Evolutionary conservation across 2,888 invertebrate genomes (phyloP).

Genomic region (Drosophila paranaensis): DNA sequence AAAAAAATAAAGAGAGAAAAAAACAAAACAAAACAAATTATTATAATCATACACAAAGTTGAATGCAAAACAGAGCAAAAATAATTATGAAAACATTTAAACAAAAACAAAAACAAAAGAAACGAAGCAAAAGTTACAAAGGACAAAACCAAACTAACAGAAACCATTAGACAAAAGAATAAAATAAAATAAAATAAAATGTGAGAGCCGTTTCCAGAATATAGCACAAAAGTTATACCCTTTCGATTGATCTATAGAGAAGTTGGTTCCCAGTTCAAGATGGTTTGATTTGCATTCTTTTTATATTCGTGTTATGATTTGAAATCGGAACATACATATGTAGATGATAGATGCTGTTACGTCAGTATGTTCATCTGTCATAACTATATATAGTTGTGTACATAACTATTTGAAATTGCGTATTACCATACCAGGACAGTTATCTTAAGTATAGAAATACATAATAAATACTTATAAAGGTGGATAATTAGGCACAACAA

Average conservation of each 20-base stretch:
- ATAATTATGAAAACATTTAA: conserved; percentile 29
- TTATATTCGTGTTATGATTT: conserved; percentile 42
- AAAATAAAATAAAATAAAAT: conserved; percentile 29
- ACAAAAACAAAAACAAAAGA: conserved; percentile 20
- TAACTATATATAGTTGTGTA: conserved; percentile 80
- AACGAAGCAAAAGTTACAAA: too few species aligned
- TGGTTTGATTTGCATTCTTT: conserved; percentile 35
- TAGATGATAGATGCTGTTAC: conserved; percentile 36
- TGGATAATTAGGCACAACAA: conserved; percentile 61
- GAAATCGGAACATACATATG: conserved; percentile 9
- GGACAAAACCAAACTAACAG: conserved; percentile 34
- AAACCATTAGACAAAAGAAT: conserved; percentile 57
- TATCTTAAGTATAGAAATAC: conserved; percentile 63
- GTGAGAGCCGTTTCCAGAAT: conserved; percentile 53
- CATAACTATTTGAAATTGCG: conserved; percentile 74
- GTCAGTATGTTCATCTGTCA: conserved; percentile 69
- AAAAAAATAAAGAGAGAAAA: conserved; percentile 23
- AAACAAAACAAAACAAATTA: conserved; percentile 45
- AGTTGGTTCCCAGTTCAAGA: conserved; percentile 27
- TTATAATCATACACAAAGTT: conserved; percentile 68
- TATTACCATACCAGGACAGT: conserved; percentile 56
- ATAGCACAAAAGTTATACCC: conserved; percentile 61
- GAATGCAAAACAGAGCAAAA: conserved; percentile 33
- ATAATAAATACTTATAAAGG: conserved; percentile 59
- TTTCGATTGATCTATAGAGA: conserved; percentile 42